Conservation (phyloP, 2,888 invertebrate genomes). For the Trachelus stipa region DNA sequence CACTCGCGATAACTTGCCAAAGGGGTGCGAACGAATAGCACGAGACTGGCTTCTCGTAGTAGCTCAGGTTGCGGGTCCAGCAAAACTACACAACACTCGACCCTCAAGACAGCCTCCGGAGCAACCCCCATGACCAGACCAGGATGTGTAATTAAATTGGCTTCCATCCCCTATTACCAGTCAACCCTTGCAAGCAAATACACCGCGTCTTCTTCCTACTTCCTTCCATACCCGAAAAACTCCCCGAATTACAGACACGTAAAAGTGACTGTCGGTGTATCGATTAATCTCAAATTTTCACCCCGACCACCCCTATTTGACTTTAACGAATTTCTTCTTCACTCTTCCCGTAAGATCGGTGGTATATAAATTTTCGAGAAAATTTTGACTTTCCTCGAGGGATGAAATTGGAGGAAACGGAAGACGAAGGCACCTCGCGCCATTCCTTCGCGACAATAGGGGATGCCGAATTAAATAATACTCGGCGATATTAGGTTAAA, state of each 20-base stretch:
- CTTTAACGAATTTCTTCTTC: background rate
- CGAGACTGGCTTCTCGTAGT: slow-evolving; percentile 19
- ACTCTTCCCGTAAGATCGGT: background rate
- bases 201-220: slow-evolving; percentile 6
- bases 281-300: background rate
- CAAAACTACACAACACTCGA: slow-evolving; percentile 32
- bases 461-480: slow-evolving; percentile 6
- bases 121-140: slow-evolving; percentile 27
- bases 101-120: slow-evolving; percentile 26
- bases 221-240: slow-evolving; percentile 16
- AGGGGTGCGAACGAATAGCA: slow-evolving; percentile 34
- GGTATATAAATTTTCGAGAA: background rate
- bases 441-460: slow-evolving; percentile 2
- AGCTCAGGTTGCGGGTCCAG: background rate
- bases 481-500: slow-evolving; percentile 41
- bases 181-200: slow-evolving; percentile 8
- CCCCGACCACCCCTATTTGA: background rate
- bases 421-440: background rate
- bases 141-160: slow-evolving; percentile 50
- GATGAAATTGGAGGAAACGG: too few relatives aligned
- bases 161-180: slow-evolving; percentile 21
- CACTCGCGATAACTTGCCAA: slow-evolving; percentile 6
- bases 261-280: background rate
- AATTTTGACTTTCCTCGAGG: background rate
- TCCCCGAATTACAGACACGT: slow-evolving; percentile 14